Conservation (phyloP, 2,888 invertebrate species). For the Campoplex nolae region DNA sequence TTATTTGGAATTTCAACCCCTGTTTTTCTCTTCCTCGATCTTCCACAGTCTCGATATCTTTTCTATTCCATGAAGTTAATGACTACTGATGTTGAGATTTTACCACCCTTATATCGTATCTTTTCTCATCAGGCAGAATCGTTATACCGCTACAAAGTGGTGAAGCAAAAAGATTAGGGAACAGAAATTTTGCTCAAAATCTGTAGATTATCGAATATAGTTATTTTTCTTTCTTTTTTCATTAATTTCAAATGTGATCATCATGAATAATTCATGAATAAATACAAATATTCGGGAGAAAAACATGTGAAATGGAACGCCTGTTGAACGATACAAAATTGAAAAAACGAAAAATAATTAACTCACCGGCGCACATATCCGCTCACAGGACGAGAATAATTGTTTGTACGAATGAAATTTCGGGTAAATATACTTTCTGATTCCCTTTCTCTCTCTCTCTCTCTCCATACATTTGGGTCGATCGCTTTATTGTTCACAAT, state of each 20-base stretch:
- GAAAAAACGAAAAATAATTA: not conserved
- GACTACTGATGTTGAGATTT: not conserved
- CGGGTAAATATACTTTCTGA: not conserved
- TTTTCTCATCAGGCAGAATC: slow-evolving; percentile 40
- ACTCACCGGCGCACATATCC: not conserved
- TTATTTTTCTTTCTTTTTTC: not conserved
- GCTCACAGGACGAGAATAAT: not conserved
- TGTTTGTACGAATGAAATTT: not conserved
- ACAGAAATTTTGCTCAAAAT: slow-evolving; percentile 21
- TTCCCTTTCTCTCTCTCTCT: too few species aligned
- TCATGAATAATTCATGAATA: not conserved
- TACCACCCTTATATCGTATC: slow-evolving; percentile 34
- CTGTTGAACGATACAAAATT: not conserved
- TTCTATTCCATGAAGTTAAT: not conserved
- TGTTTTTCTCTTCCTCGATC: not conserved
- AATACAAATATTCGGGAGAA: not conserved
- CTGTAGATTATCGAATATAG: not conserved
- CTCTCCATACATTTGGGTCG: not conserved
- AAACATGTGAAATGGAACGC: not conserved
- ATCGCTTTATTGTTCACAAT: not conserved
- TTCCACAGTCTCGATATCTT: too few species aligned
- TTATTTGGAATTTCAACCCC: slow-evolving; percentile 8
- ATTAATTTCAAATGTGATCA: not conserved
- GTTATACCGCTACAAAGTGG: not conserved
- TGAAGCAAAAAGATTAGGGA: not conserved